Evolutionary conservation across 2,113 vertebrate genomes (phyloP).

Genomic region (Sceloporus tristichus): DNA sequence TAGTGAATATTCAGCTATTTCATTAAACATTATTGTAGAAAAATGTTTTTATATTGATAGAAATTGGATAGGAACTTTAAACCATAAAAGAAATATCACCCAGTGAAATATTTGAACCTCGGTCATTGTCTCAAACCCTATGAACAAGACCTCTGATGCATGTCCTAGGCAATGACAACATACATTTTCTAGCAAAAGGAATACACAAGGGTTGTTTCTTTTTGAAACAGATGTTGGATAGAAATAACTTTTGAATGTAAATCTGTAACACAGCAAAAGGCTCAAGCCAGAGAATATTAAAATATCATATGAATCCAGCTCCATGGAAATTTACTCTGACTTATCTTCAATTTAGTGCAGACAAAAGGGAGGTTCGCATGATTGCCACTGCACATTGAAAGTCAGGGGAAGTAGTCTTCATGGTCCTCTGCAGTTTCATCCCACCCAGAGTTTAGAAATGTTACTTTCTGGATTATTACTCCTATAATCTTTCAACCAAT

Average conservation of each 20-base stretch:
- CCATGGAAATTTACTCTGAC: neutral
- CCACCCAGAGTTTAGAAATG: too few species aligned
- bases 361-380: neutral
- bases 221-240: constrained; percentile 37
- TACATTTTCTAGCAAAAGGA: constrained; percentile 12
- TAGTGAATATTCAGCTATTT: neutral
- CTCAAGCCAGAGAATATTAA: constrained; percentile 30
- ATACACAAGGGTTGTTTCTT: constrained; percentile 13
- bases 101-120: neutral
- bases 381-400: neutral
- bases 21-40: neutral
- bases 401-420: neutral
- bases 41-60: constrained; percentile 3
- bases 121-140: neutral
- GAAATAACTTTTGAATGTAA: constrained; percentile 40
- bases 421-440: neutral
- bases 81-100: neutral
- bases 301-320: neutral
- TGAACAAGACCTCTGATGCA: neutral
- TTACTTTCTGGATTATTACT: too few species aligned
- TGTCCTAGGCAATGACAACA: neutral
- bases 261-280: constrained; percentile 33
- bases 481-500: too few species aligned
- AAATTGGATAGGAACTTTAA: neutral
- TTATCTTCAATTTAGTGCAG: neutral